Conservation (phyloP, 2,797 vertebrate genomes). For the Acanthopagrus latus region DNA sequence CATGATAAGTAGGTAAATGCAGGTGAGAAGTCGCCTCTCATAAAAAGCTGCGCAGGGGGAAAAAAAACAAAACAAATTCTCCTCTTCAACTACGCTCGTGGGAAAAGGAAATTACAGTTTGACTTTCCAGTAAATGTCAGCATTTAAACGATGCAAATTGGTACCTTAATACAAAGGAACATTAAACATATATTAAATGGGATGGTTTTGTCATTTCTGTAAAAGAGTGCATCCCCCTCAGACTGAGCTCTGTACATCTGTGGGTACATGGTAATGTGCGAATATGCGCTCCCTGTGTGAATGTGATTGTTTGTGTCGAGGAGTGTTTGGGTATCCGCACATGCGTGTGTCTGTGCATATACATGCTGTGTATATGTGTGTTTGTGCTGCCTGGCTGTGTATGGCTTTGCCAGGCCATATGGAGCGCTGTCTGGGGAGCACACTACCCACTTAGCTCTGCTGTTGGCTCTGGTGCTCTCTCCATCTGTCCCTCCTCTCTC, state of each 20-base stretch:
- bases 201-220: neutral
- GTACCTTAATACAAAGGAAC: neutral
- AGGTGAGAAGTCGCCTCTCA: neutral
- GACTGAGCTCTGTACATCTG: slow-evolving; percentile 34
- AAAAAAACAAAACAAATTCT: neutral
- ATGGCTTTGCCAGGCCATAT: slow-evolving; percentile 85
- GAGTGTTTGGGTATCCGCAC: slow-evolving; percentile 31
- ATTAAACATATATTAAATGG: neutral
- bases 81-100: neutral
- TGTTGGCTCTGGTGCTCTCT: slow-evolving; percentile 82
- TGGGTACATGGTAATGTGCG: slow-evolving; percentile 42
- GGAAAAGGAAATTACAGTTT: neutral
- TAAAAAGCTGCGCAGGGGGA: neutral
- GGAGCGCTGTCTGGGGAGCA: slow-evolving; percentile 85
- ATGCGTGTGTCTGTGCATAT: slow-evolving; percentile 50
- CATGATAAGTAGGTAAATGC: neutral
- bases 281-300: slow-evolving; percentile 39
- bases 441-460: slow-evolving; percentile 85
- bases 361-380: slow-evolving; percentile 57
- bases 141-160: neutral
- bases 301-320: slow-evolving; percentile 58
- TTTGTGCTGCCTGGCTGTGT: slow-evolving; percentile 72
- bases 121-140: slow-evolving; percentile 1
- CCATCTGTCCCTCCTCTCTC: slow-evolving; percentile 78
- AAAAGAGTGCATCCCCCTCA: slow-evolving; percentile 16